Evolutionary conservation across 2,113 vertebrate species (phyloP).

Genomic region (Podiceps cristatus): DNA sequence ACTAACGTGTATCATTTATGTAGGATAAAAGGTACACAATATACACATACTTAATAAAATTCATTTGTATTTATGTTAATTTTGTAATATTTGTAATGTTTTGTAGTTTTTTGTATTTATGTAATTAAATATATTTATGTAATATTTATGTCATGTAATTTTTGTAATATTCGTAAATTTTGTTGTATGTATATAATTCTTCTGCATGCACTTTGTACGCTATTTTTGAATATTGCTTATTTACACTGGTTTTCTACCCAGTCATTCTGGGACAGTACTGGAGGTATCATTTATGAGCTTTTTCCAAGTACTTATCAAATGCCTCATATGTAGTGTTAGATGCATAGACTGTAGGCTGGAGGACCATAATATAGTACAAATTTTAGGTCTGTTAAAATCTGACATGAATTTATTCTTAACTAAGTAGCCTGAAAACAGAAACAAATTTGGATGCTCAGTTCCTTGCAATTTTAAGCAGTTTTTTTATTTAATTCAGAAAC

Average conservation of each 20-base stretch:
- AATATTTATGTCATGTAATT: neutral
- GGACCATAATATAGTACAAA: neutral
- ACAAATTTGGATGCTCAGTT: neutral
- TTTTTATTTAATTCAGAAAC: neutral
- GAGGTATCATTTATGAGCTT: neutral
- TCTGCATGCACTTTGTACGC: neutral
- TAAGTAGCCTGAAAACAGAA: neutral
- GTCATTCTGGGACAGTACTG: rapidly evolving
- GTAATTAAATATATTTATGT: neutral
- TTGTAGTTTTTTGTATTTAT: neutral
- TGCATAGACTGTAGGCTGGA: neutral
- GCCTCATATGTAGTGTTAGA: neutral
- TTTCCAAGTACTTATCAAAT: neutral
- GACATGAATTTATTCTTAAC: neutral
- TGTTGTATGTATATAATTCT: neutral
- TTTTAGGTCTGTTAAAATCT: neutral
- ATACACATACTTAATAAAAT: neutral
- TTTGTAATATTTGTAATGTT: neutral
- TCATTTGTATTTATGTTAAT: neutral
- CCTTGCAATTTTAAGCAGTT: neutral
- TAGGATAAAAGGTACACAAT: neutral
- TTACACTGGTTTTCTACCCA: neutral
- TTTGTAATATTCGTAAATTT: neutral
- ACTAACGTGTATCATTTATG: neutral
- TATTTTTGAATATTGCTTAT: neutral